These are phyloP conservation scores for Malurus elegans DNA, from an alignment of 2,113 vertebrate species.

Conservation along the genomic window DNA sequence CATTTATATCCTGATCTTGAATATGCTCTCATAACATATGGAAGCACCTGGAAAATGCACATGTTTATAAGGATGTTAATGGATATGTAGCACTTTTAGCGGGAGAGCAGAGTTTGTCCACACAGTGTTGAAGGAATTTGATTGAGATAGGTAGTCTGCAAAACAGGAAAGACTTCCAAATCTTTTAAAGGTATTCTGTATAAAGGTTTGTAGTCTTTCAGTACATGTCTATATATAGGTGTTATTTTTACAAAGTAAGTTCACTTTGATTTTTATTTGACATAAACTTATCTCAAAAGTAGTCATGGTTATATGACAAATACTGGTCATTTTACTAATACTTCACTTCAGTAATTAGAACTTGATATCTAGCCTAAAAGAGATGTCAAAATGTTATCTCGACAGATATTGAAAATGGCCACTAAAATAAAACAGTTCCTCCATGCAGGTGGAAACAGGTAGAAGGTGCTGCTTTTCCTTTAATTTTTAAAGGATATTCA, in stretches of 20 bases:
- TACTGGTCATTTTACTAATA: background rate
- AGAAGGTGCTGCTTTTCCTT: background rate
- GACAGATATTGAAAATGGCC: background rate
- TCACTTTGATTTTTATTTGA: background rate
- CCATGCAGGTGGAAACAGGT: background rate
- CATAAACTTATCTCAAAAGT: background rate
- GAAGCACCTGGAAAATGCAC: slow-evolving; percentile 16
- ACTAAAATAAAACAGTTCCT: background rate
- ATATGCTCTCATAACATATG: slow-evolving; percentile 14
- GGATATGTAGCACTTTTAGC: background rate
- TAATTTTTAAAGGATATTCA: background rate
- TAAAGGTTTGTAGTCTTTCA: background rate
- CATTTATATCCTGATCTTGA: slow-evolving; percentile 30
- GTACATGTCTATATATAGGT: background rate
- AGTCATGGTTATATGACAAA: background rate
- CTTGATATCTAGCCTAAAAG: slow-evolving; percentile 15
- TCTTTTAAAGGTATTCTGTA: background rate
- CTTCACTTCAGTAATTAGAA: background rate
- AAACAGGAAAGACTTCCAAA: background rate
- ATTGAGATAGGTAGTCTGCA: background rate
- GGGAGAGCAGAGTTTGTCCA: background rate
- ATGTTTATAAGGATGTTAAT: background rate
- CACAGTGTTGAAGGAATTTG: background rate
- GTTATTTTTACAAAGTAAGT: background rate
- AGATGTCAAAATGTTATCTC: background rate